Evolutionary conservation across 1,140 invertebrate species (phyloP).

Genomic region (Centruroides sculpturatus): DNA sequence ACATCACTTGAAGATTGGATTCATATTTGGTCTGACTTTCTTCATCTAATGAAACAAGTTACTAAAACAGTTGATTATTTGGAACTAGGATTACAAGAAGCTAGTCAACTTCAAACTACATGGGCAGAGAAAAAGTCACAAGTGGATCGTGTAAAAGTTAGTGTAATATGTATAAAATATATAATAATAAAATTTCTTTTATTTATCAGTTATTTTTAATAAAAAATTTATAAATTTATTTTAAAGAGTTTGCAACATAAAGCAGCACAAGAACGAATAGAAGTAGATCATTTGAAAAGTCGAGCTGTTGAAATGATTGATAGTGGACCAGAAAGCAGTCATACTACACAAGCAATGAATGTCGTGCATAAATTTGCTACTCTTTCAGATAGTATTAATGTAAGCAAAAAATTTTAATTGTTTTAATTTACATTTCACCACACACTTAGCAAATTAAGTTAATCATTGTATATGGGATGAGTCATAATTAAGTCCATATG

Average conservation of each 20-base stretch:
- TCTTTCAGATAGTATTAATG: slow-evolving; percentile 51
- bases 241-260: slow-evolving; percentile 60
- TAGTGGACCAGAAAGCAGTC: slow-evolving; percentile 63
- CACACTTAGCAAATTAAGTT: too few species aligned
- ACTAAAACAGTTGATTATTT: slow-evolving; percentile 67
- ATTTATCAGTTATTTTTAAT: too few species aligned
- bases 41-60: slow-evolving; percentile 71
- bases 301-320: slow-evolving; percentile 77
- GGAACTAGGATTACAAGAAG: slow-evolving; percentile 51
- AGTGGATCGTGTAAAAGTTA: slow-evolving; percentile 61
- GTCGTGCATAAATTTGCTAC: slow-evolving; percentile 63
- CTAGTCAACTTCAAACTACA: slow-evolving; percentile 56
- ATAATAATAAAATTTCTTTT: background rate
- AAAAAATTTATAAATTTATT: background rate
- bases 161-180: background rate
- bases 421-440: background rate
- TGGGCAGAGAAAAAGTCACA: slow-evolving; percentile 71
- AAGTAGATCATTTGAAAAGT: slow-evolving; percentile 71
- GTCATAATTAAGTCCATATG: too few species aligned
- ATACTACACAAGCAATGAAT: slow-evolving; percentile 65
- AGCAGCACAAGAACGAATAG: slow-evolving; percentile 75
- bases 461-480: too few species aligned
- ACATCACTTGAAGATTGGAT: slow-evolving; percentile 72
- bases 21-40: slow-evolving; percentile 67
- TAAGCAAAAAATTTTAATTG: slow-evolving; percentile 20